Evolutionary conservation across 1,140 invertebrate species (phyloP).

Genomic region (Oppia nitens): DNA sequence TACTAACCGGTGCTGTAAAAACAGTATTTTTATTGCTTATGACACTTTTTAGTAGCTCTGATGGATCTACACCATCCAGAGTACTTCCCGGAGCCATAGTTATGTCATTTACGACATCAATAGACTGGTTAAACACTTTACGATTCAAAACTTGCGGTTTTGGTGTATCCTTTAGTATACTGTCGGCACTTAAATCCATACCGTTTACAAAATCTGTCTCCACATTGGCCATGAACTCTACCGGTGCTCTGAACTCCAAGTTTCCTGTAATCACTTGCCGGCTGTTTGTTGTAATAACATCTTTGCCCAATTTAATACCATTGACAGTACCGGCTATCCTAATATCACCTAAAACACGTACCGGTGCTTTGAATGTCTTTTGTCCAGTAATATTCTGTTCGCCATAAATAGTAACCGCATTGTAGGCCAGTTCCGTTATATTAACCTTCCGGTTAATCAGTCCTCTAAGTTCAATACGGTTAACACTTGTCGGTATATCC

Average conservation of each 20-base stretch:
- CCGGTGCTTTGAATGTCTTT: background rate
- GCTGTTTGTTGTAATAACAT: background rate
- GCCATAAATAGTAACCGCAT: background rate
- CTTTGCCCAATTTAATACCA: background rate
- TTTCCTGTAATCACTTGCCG: background rate
- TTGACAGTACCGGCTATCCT: background rate
- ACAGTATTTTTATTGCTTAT: background rate
- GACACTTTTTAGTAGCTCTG: background rate
- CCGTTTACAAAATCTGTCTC: background rate
- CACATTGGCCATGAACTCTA: background rate
- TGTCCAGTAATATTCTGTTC: background rate
- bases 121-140: background rate
- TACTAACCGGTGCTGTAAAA: background rate
- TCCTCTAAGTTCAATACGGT: background rate
- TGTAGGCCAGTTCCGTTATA: background rate
- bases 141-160: background rate
- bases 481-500: background rate
- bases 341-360: background rate
- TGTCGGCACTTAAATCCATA: background rate
- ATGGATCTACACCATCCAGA: background rate
- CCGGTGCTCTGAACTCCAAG: background rate
- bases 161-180: background rate
- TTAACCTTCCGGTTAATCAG: conserved; percentile 5
- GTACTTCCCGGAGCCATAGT: background rate
- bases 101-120: background rate